Base-by-base conservation (phyloP, 2,888 invertebrate species). In the Gastracanthus pulcherrimus region DNA sequence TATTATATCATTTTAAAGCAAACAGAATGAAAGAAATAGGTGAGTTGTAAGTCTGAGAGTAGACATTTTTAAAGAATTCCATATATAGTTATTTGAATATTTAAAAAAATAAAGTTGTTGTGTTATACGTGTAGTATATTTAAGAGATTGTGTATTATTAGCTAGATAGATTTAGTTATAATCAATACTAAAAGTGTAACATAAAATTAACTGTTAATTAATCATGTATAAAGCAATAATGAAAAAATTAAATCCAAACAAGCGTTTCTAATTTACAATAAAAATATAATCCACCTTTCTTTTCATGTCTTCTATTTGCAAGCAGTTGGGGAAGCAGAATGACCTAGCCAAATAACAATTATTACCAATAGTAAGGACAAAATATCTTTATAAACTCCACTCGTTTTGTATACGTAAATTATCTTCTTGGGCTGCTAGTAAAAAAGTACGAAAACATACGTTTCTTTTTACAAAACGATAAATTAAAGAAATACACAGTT, bases 251-350 rank as follows among this genome's bases (percentile, higher is more conserved):
- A 51, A 81, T 67, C 23, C 7, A 71, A 64, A 36, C 55, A 58
- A 74, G 34, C 62, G 29, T 72, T 62, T 71, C 66, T 75, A 80
- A 81, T 78, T 79, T 75, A 60, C 60, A 77, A 80, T 62, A 66
- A 80, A 74, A 67, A 79, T 66, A 16, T 81, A 80, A 76, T 77
- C 69, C 76, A 80, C 75, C 82, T 85, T 85, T 84, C 82, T 84
- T 86, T 86, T 83, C 85, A 83, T 88, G 85, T 87, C 85, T 87
- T 87, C 86, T 87, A 85, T 87, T 88, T 90, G 87, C 90, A 91
- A 91, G 91, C 91, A 91, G 89, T 90, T 89, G 87, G 89, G 89
- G 90, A 90, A 88, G 89, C 90, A 88, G 89, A 91, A 90, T 90
- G 91, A 90, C 86, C 87, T 91, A 89, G 89, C 90, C 89, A 90